A percentile compares a stretch with the other conserved stretches of the same genome.
phyloP scores from a whole-genome alignment of 2,888 invertebrate genomes.

The Abrostola triplasia region DNA sequence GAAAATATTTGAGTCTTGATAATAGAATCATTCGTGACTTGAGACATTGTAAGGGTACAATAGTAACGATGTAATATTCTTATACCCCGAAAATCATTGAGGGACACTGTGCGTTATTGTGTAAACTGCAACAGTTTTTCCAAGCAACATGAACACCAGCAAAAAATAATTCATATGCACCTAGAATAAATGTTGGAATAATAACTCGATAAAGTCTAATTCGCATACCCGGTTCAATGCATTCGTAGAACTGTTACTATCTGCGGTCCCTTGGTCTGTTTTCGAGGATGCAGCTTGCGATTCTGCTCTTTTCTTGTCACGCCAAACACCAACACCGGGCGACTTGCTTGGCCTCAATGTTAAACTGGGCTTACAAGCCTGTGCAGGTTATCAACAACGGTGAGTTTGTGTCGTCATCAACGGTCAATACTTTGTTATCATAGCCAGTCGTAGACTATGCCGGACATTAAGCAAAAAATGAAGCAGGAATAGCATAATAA shows the following conservation, averaged over 20 bases:
- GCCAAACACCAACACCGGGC: conserved; percentile 28
- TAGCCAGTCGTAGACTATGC: conserved; percentile 5
- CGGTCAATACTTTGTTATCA: conserved; percentile 4
- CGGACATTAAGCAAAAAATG: neutral
- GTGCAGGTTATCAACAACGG: conserved; percentile 39
- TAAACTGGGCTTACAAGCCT: conserved; percentile 68
- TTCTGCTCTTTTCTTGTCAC: conserved; percentile 51
- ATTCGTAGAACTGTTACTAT: conserved; percentile 55
- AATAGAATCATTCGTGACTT: neutral
- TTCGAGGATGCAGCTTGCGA: conserved; percentile 37
- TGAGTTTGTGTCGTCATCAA: conserved; percentile 15
- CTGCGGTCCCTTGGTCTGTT: conserved; percentile 38
- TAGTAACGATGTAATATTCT: too few relatives aligned
- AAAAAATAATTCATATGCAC: conserved; percentile 19
- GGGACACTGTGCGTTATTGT: neutral
- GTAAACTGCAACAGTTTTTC: conserved; percentile 7
- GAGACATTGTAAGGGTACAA: neutral
- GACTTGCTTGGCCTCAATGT: conserved; percentile 48
- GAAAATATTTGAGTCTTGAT: neutral
- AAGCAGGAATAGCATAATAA: neutral
- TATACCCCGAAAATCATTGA: neutral
- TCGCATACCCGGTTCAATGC: conserved; percentile 65
- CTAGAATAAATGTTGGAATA: conserved; percentile 13
- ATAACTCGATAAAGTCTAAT: conserved; percentile 20
- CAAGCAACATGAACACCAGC: conserved; percentile 10